These are phyloP conservation scores for Leptocoma aspasia DNA, from an alignment of 2,113 vertebrate species.

Conservation along the genomic window DNA sequence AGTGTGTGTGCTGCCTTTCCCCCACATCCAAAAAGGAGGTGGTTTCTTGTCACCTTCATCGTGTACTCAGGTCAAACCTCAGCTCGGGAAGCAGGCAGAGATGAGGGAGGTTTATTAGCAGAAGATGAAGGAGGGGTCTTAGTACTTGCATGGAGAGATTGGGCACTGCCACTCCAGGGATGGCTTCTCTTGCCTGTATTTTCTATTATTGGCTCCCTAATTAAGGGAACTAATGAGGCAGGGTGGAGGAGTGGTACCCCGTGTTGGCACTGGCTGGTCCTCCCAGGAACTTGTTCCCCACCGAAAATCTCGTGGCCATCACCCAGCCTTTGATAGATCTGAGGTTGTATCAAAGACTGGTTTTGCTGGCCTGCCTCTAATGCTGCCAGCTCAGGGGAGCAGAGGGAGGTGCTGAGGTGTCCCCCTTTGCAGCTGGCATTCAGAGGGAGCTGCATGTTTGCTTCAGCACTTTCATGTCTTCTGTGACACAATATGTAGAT, in stretches of 20 bases:
- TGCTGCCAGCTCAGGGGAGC: rapidly evolving
- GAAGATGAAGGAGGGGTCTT: not conserved
- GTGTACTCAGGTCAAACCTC: rapidly evolving
- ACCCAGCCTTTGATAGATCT: rapidly evolving
- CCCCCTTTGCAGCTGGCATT: rapidly evolving
- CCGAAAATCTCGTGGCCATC: rapidly evolving
- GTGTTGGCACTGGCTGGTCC: rapidly evolving
- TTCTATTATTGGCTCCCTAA: not conserved
- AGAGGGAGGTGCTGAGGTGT: not conserved
- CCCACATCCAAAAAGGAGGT: not conserved
- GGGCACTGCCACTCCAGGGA: rapidly evolving
- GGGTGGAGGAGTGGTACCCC: rapidly evolving
- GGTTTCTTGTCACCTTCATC: not conserved
- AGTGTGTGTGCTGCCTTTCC: not conserved
- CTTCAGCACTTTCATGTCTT: not conserved
- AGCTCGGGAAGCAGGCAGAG: not conserved
- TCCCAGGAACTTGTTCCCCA: not conserved
- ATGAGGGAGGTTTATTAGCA: not conserved
- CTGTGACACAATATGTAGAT: not conserved
- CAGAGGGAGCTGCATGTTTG: rapidly evolving
- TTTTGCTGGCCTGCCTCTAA: not conserved
- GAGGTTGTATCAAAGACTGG: rapidly evolving
- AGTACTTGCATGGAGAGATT: rapidly evolving
- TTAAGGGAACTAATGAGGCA: not conserved
- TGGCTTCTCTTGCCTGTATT: not conserved